Evolutionary conservation across 2,888 invertebrate genomes (phyloP), one percentile per base, ranked within the genome.

Genomic region (Lomographa bimaculata): DNA sequence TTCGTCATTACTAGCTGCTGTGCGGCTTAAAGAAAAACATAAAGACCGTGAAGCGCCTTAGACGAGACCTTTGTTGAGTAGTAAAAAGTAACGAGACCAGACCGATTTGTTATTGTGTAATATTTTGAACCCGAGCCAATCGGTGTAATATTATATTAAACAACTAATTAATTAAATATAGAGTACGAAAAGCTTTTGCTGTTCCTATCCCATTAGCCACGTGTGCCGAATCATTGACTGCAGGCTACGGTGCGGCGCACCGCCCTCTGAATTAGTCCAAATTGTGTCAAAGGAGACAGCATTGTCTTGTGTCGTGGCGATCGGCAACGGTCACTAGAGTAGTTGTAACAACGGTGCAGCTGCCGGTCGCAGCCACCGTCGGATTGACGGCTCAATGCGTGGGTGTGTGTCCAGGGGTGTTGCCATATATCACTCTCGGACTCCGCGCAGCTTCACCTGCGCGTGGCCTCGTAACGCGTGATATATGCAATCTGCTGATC

Each of bases 321-420:
- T n/a, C n/a, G n/a, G n/a, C 53, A 61, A 51, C 55, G 65, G 65
- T 51, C 61, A 50, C n/a, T n/a, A n/a, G n/a, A n/a, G n/a, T n/a
- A n/a, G n/a, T n/a, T n/a, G n/a, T n/a, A n/a, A n/a, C n/a, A n/a
- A n/a, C n/a, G n/a, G n/a, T n/a, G n/a, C n/a, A n/a, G n/a, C n/a
- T n/a, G n/a, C n/a, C n/a, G 14, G 4, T 2, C 14, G 14, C 14
- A 14, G 14, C 14, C 4, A 4, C 54, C 14, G 30, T 17, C 8
- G 7, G 8, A 17, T 20, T 7, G 7, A 37, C 11, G 12, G 12
- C 10, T 19, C 33, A 11, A 33, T 8, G 41, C 28, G 36, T 29
- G 41, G 28, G 26, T 41, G 29, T 36, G 14, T 14, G 14, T 3
- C n/a, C 21, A 35, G 28, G 34, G 34, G 28, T 33, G 39, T 26